phyloP scores from a whole-genome alignment of 2,797 vertebrate genomes.

The Enteromius thamalakanensis region DNA sequence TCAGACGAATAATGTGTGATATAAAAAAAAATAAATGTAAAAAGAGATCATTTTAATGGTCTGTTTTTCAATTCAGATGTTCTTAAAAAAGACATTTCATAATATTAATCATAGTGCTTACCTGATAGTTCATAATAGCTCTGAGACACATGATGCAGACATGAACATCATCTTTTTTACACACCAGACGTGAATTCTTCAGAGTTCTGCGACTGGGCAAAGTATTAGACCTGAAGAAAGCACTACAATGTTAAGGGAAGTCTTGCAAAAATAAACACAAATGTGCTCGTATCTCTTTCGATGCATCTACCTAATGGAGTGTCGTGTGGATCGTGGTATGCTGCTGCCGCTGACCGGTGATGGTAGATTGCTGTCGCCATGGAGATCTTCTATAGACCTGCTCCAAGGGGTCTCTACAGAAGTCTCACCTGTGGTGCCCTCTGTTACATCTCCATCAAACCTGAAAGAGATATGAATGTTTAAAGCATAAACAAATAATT shows the following conservation, averaged over 20 bases:
- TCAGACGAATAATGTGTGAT: constrained; percentile 34
- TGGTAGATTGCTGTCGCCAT: constrained; percentile 89
- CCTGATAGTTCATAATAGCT: constrained; percentile 99
- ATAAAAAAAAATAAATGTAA: not conserved
- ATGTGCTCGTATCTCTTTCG: not conserved
- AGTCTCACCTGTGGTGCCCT: constrained; percentile 81
- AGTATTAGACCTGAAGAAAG: constrained; percentile 85
- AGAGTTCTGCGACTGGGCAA: constrained; percentile 91
- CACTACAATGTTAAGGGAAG: not conserved
- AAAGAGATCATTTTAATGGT: not conserved
- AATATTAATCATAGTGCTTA: constrained; percentile 55
- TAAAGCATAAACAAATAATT: not conserved
- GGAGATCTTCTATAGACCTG: constrained; percentile 94
- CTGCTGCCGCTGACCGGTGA: constrained; percentile 86
- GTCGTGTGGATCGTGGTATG: constrained; percentile 82
- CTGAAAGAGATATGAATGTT: constrained; percentile 66
- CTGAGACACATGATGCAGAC: constrained; percentile 97
- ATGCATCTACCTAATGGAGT: constrained; percentile 78
- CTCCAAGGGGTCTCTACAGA: constrained; percentile 95
- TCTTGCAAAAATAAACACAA: not conserved
- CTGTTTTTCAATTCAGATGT: not conserved
- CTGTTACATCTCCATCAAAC: constrained; percentile 90
- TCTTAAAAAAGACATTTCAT: not conserved
- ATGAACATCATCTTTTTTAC: constrained; percentile 96
- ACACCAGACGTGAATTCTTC: constrained; percentile 93